Base-by-base conservation (phyloP, 2,888 invertebrate species). In the Drosophila limbata region DNA sequence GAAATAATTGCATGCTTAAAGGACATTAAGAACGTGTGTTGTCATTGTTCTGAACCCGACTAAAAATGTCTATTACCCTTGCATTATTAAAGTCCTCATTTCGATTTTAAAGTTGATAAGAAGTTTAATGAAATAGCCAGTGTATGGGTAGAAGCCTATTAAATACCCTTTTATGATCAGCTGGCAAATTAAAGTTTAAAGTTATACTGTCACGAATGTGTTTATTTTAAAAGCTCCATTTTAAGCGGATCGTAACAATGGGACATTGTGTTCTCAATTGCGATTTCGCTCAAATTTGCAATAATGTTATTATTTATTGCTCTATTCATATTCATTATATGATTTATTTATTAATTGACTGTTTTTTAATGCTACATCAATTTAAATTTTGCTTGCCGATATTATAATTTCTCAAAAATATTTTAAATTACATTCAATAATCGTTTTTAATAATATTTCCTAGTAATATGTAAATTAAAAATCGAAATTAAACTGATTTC, bases 1-100 rank as follows among this genome's bases (percentile, higher is more conserved):
- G n/a, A 4, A 2, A 44, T 53, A 2, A 44, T 53, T 11, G 78
- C 78, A 63, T 75, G 75, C 17, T 25, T 44, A 51, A 48, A 10
- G 13, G 5, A 33, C 31, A 68, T 75, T 73, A 25, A 40, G 42
- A 50, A 19, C 5, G 2, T 28, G 11, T 52, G 13, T 39, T 15
- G 11, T 39, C 25, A 25, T 17, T 25, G 25, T 19, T 15, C 15
- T 4, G 11, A 39, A 28, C 13, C 19, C 48, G 62, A 48, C 39
- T 59, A 39, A 56, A 39, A n/a, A 52, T 31, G 25, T 15, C 11
- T 8, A 35, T 40, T 40, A 19, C 11, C 28, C 17, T 10, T n/a
- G 35, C 28, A 17, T 31, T 48, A 3, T 5, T 9, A 4, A 5
- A 11, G 31, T 15, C 11, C 17, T 13, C 10, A 21, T 15, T 48